Evolutionary conservation across 1,140 invertebrate genomes (phyloP), one percentile per base, ranked within the genome.

Genomic region (Goniozus legneri): DNA sequence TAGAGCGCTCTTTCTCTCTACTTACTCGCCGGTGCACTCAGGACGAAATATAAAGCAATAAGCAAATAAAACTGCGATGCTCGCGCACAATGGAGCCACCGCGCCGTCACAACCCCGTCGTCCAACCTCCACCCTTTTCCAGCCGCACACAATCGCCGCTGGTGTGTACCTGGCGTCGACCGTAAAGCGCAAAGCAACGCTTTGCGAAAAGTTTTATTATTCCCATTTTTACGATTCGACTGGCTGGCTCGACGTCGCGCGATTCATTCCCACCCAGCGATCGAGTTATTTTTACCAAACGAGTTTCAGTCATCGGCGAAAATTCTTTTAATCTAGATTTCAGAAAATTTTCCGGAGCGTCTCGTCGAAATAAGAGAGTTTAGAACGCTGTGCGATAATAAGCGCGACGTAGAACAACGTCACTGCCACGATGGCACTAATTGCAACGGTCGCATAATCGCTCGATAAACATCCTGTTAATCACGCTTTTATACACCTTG

Each of bases 391-490:
- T 27, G 24, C 10, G 24, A 27, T 10, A 27, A 27, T 32, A 47
- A 44, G 33, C 36, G 21, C 42, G 54, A 58, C 42, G 54, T 18
- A 38, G 49, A 58, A 40, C 42, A 46, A 42, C 45, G 46, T 38
- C 18, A 43, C 40, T 16, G 19, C 40, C 44, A 50, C 53, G 55
- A 37, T 54, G 60, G 27, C 50, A 60, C 62, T 69, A 67, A 67
- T 67, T 69, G 63, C 62, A 39, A 40, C 41, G n/a, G 42, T 38
- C 50, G 54, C 49, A 57, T 73, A 72, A 75, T 73, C 71, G 67
- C 64, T 73, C 61, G 69, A 75, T 73, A 71, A 75, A 73, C 69
- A 75, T 75, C 66, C 65, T 62, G 67, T 66, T 71, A 71, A 73
- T 73, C 64, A 64, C 66, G 52, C 66, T 70, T 64, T 65, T 66